phyloP scores from a whole-genome alignment of 1,140 invertebrate species.

The Helicoverpa armigera region DNA sequence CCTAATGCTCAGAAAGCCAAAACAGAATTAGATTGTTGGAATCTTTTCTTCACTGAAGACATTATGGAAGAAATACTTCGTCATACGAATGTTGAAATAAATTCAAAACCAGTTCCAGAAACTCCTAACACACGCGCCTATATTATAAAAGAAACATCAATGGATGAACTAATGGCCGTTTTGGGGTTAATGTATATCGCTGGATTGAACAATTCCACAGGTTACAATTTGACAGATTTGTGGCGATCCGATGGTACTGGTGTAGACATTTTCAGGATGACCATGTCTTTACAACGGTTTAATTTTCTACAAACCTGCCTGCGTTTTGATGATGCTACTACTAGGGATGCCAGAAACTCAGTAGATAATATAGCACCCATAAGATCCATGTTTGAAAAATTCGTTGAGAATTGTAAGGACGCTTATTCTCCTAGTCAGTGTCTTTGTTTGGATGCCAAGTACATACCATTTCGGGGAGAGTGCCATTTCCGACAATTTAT shows the following conservation, averaged over 20 bases:
- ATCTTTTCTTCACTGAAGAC: background rate
- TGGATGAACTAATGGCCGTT: slow-evolving; percentile 7
- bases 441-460: background rate
- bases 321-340: slow-evolving; percentile 18
- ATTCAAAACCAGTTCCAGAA: background rate
- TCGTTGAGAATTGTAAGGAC: background rate
- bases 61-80: background rate
- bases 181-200: slow-evolving; percentile 2
- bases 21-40: slow-evolving; percentile 11
- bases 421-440: background rate
- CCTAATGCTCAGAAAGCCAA: background rate
- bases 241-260: background rate
- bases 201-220: slow-evolving; percentile 1
- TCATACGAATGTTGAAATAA: slow-evolving; percentile 1
- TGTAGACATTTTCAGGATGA: slow-evolving; percentile 7
- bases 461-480: background rate
- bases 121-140: background rate
- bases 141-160: background rate
- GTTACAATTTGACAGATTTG: background rate
- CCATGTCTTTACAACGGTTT: background rate
- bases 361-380: background rate
- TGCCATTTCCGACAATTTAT: background rate
- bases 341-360: background rate
- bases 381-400: background rate
- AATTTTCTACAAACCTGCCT: background rate